Percentiles rank a stretch among this genome's conserved stretches.
phyloP scores from a whole-genome alignment of 2,797 vertebrate genomes.

The Australoheros facetus region DNA sequence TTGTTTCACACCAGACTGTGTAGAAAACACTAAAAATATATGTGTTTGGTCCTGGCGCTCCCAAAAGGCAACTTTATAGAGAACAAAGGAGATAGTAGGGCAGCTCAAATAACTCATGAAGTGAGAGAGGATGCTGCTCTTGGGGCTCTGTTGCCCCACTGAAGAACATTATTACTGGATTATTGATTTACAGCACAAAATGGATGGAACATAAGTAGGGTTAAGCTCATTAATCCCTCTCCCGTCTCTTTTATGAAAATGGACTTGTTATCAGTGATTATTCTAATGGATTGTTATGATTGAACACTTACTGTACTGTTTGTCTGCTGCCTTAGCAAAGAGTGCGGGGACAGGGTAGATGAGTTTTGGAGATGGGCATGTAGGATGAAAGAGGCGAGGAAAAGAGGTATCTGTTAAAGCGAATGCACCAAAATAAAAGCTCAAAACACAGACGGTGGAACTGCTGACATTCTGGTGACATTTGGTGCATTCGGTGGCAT shows the following conservation, averaged over 20 bases:
- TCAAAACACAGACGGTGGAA: slow-evolving; percentile 64
- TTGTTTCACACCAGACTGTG: slow-evolving; percentile 79
- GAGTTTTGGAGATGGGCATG: slow-evolving; percentile 26
- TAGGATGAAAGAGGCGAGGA: slow-evolving; percentile 15
- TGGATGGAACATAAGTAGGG: slow-evolving; percentile 79
- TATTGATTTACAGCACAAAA: slow-evolving; percentile 81
- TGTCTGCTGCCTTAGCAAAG: slow-evolving; percentile 10
- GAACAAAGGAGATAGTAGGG: slow-evolving; percentile 74
- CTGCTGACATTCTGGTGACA: slow-evolving; percentile 84
- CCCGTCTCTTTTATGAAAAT: slow-evolving; percentile 76
- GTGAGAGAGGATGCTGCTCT: slow-evolving; percentile 60
- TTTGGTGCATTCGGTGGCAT: slow-evolving; percentile 81
- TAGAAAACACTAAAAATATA: slow-evolving; percentile 82
- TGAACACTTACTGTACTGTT: slow-evolving; percentile 53
- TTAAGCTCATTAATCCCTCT: slow-evolving; percentile 81
- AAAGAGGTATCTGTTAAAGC: slow-evolving; percentile 37
- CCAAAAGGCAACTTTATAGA: slow-evolving; percentile 76
- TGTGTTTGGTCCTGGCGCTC: slow-evolving; percentile 76
- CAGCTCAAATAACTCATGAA: slow-evolving; percentile 70
- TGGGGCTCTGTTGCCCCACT: slow-evolving; percentile 64
- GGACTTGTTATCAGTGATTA: slow-evolving; percentile 77
- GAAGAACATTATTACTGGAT: slow-evolving; percentile 79
- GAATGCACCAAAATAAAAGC: slow-evolving; percentile 59
- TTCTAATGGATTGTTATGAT: slow-evolving; percentile 79
- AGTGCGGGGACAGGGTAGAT: slow-evolving; percentile 21